Base-by-base conservation (phyloP, 1,140 invertebrate species). In the Radopholus similis region DNA sequence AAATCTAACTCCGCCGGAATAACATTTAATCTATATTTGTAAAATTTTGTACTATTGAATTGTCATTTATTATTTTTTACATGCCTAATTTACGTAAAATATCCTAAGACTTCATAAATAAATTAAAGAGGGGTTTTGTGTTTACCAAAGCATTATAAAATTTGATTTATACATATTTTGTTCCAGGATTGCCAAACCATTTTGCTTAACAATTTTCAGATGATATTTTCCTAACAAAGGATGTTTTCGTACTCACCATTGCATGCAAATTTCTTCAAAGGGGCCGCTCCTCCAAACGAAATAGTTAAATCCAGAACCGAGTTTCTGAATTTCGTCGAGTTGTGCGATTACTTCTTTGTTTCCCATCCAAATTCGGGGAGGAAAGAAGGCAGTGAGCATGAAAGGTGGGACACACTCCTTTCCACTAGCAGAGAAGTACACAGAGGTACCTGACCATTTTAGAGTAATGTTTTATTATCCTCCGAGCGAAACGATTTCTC, bases 321-420 rank as follows among this genome's bases (percentile, higher is more conserved):
- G 32, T 64, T 67, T 68, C 34, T 68, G 15, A 70, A 51, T 26
- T 70, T 72, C 21, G 42, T 42, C n/a, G 68, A 70, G 34, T 32
- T 70, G 18, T 38, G 15, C 15, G 68, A 70, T 13, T 53, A 64
- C 28, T 70, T 70, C 37, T 70, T 70, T 35, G 47, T 70, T 18
- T 66, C 68, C 11, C 68, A 70, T 65, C 68, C 68, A 18, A n/a
- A 15, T 26, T 70, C 68, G 34, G 68, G 68, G 2, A 49, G 51
- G 47, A 70, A 73, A 42, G 68, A 70, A 40, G 68, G 68, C 0
- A 42, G 49, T 6, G 68, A 70, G 51, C 44, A 67, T 51, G 42
- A 69, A 35, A 64, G 66, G 54, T 44, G 21, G 21, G 30, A 23
- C 23, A 23, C 23, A 13, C 6, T 44, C 26, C 21, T 15, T 58